Evolutionary conservation across 2,113 vertebrate species (phyloP).

Genomic region (Percopsis transmontana): DNA sequence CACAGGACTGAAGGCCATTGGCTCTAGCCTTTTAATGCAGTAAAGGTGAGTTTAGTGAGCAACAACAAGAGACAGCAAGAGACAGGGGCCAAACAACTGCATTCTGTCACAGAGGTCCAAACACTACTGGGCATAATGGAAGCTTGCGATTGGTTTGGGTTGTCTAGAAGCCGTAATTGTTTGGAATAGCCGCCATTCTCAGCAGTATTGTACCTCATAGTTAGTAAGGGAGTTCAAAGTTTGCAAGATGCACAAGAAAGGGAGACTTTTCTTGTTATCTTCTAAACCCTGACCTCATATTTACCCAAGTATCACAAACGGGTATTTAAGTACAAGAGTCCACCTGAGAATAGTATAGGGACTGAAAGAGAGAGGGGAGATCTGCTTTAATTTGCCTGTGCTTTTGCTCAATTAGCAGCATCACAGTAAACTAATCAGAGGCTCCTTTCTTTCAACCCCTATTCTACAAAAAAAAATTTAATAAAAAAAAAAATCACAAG

Average conservation of each 20-base stretch:
- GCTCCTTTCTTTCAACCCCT: slow-evolving; percentile 91
- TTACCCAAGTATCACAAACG: slow-evolving; percentile 75
- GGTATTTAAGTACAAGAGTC: slow-evolving; percentile 71
- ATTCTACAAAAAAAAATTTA: slow-evolving; percentile 77
- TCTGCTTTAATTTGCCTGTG: slow-evolving; percentile 88
- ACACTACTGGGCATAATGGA: slow-evolving; percentile 95
- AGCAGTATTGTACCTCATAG: slow-evolving; percentile 94
- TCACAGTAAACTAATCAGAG: slow-evolving; percentile 91
- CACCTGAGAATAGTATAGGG: slow-evolving; percentile 87
- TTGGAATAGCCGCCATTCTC: slow-evolving; percentile 90
- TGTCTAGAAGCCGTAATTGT: slow-evolving; percentile 50
- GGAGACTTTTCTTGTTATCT: slow-evolving; percentile 84
- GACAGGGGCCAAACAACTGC: slow-evolving; percentile 58
- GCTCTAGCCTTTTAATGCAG: slow-evolving; percentile 98
- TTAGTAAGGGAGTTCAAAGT: slow-evolving; percentile 93
- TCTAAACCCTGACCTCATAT: slow-evolving; percentile 89
- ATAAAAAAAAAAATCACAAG: slow-evolving; percentile 73
- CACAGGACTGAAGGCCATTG: slow-evolving; percentile 98
- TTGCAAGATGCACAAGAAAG: slow-evolving; percentile 92
- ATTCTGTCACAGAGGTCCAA: slow-evolving; percentile 85
- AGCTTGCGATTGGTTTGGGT: slow-evolving; percentile 81
- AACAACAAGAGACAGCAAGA: slow-evolving; percentile 44
- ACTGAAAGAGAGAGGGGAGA: slow-evolving; percentile 89
- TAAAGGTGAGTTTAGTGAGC: slow-evolving; percentile 84
- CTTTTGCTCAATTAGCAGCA: slow-evolving; percentile 82